phyloP scores from a whole-genome alignment of 2,797 vertebrate species.

The Microchirus variegatus region DNA sequence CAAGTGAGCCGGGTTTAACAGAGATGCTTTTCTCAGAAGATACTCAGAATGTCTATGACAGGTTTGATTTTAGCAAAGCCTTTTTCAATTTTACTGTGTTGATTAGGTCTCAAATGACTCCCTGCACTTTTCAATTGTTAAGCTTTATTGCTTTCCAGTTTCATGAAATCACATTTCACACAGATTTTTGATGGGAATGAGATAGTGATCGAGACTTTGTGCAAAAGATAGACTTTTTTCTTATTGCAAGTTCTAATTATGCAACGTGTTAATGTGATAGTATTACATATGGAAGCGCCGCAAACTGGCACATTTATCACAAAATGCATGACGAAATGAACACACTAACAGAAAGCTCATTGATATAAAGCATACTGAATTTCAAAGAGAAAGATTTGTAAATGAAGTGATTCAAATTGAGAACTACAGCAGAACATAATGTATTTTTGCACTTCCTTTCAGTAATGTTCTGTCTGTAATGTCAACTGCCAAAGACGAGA shows the following conservation, averaged over 20 bases:
- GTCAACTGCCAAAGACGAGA: background rate
- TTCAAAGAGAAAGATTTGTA: background rate
- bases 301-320: background rate
- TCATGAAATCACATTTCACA: constrained; percentile 74
- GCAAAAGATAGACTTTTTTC: constrained; percentile 40
- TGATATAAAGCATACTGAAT: constrained; percentile 3
- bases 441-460: background rate
- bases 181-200: constrained; percentile 57
- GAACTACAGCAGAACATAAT: background rate
- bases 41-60: constrained; percentile 40
- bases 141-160: constrained; percentile 68
- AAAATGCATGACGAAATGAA: constrained; percentile 12
- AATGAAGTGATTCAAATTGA: constrained; percentile 8
- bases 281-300: constrained; percentile 10
- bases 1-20: too few species aligned
- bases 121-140: constrained; percentile 62
- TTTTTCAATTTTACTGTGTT: constrained; percentile 66
- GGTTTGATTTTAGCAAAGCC: constrained; percentile 42
- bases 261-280: constrained; percentile 21
- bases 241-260: constrained; percentile 45
- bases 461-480: background rate
- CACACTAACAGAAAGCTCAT: background rate
- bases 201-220: constrained; percentile 57
- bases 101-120: constrained; percentile 66
- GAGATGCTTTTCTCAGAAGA: constrained; percentile 4